Evolutionary conservation across 2,888 invertebrate species (phyloP).

Genomic region (Pyrrhosoma nymphula): DNA sequence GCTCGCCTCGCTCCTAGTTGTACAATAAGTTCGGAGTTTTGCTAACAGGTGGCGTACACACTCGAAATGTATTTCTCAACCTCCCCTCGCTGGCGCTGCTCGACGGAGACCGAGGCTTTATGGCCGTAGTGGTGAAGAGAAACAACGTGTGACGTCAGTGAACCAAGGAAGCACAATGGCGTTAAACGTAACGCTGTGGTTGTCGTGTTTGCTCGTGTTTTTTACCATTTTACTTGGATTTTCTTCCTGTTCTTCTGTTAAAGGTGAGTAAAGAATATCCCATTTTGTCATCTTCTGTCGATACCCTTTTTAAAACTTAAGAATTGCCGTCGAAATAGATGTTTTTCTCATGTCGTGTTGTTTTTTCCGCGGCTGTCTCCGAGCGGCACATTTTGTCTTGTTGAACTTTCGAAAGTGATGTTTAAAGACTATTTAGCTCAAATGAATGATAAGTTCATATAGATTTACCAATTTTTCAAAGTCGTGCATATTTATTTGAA

Average conservation of each 20-base stretch:
- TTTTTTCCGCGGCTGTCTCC: slow-evolving; percentile 38
- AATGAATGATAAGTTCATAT: not conserved
- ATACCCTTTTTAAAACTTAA: not conserved
- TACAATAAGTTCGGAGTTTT: not conserved
- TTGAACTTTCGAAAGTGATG: slow-evolving; percentile 34
- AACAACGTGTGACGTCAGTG: slow-evolving; percentile 48
- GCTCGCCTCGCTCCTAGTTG: not conserved
- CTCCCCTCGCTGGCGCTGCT: not conserved
- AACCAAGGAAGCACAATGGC: slow-evolving; percentile 68
- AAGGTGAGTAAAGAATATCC: slow-evolving; percentile 56
- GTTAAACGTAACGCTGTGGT: slow-evolving; percentile 62
- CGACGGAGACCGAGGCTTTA: not conserved
- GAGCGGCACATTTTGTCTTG: slow-evolving; percentile 37
- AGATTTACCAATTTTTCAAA: not conserved
- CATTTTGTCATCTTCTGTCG: not conserved
- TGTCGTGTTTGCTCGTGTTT: slow-evolving; percentile 68
- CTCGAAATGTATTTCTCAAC: not conserved
- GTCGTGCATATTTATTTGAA: not conserved
- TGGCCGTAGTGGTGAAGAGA: slow-evolving; percentile 22
- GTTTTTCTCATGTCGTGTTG: not conserved
- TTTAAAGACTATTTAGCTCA: not conserved
- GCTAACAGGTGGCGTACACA: slow-evolving; percentile 39
- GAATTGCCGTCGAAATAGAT: not conserved
- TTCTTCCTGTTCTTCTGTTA: slow-evolving; percentile 33
- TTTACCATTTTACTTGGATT: slow-evolving; percentile 56